Percentiles rank a stretch among this genome's conserved stretches.
Conservation (phyloP, 2,113 vertebrate genomes). For the Heterotilapia buettikoferi region DNA sequence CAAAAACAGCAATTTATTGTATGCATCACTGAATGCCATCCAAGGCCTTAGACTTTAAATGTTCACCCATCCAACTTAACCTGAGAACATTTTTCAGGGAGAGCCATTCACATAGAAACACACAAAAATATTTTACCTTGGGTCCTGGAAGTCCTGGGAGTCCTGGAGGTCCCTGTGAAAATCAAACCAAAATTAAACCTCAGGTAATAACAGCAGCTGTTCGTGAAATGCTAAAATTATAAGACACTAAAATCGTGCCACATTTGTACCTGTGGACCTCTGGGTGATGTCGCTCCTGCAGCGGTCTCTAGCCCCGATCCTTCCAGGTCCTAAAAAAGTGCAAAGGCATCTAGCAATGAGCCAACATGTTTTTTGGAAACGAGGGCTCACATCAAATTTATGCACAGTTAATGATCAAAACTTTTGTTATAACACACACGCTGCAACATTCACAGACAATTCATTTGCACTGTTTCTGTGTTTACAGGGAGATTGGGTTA, state of each 20-base stretch:
- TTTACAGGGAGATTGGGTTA: background rate
- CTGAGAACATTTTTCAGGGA: background rate
- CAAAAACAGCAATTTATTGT: background rate
- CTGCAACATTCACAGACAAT: rapidly evolving
- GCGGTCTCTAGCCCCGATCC: conserved; percentile 71
- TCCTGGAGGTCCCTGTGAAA: conserved; percentile 61
- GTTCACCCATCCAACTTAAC: background rate
- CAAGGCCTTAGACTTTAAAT: background rate
- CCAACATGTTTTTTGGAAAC: background rate
- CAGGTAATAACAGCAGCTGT: rapidly evolving
- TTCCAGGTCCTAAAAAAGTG: conserved; percentile 78
- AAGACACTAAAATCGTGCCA: background rate
- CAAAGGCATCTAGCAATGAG: background rate
- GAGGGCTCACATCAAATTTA: background rate
- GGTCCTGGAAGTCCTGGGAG: conserved; percentile 64
- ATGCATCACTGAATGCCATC: background rate
- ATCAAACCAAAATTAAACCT: background rate
- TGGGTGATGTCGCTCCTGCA: conserved; percentile 46
- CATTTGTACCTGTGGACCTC: conserved; percentile 66
- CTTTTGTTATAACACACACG: background rate
- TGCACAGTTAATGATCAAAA: background rate
- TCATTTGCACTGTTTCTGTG: background rate
- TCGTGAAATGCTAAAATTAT: background rate
- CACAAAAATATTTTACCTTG: conserved; percentile 35
- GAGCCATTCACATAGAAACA: background rate